These are phyloP conservation scores for Drosophila meridionalis DNA, from an alignment of 2,888 invertebrate species.

Conservation along the genomic window DNA sequence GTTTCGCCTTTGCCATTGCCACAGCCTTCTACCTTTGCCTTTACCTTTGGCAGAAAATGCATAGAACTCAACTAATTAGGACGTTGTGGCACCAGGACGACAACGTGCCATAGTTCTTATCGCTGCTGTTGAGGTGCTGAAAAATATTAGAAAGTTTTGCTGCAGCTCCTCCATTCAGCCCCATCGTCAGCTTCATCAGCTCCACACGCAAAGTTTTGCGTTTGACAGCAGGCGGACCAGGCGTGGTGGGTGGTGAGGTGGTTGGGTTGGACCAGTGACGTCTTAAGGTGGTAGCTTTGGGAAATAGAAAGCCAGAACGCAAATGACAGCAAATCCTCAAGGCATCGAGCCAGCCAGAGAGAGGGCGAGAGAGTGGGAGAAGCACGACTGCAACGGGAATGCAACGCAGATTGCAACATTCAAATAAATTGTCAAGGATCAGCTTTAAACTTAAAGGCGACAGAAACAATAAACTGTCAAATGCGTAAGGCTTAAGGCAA, in stretches of 20 bases:
- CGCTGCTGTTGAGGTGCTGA: conserved; percentile 74
- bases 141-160: conserved; percentile 77
- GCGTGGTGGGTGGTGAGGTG: neutral
- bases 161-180: conserved; percentile 28
- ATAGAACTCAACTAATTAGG: conserved; percentile 80
- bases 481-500: conserved; percentile 5
- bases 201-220: conserved; percentile 65
- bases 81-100: conserved; percentile 47
- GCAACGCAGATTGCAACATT: conserved; percentile 65
- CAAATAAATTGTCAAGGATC: conserved; percentile 69
- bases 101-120: conserved; percentile 70
- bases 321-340: conserved; percentile 77
- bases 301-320: conserved; percentile 40
- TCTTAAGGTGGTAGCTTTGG: conserved; percentile 1
- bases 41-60: conserved; percentile 55
- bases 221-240: conserved; percentile 59
- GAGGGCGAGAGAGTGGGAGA: neutral
- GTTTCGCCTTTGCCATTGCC: conserved; percentile 13
- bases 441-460: conserved; percentile 41
- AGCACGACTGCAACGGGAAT: conserved; percentile 17
- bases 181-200: conserved; percentile 28
- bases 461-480: conserved; percentile 15
- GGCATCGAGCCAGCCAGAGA: conserved; percentile 36
- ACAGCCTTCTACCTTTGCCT: conserved; percentile 9
- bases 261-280: neutral